Evolutionary conservation across 2,113 vertebrate species (phyloP).

Genomic region (Planiliza haematocheilus): DNA sequence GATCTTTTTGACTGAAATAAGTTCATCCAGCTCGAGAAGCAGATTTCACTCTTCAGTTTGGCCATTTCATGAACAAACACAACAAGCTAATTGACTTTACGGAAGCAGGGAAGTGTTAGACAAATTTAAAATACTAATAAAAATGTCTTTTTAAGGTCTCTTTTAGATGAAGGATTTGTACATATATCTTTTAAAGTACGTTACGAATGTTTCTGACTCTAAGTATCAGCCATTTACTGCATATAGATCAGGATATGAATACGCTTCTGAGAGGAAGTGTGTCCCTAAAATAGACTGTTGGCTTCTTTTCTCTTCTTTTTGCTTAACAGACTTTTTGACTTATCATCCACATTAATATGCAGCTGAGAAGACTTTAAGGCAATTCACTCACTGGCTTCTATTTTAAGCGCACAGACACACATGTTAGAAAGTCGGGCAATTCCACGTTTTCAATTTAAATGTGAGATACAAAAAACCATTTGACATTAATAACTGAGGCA

Average conservation of each 20-base stretch:
- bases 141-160: too few species aligned
- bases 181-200: too few species aligned
- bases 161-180: too few species aligned
- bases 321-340: constrained; percentile 20
- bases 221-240: constrained; percentile 5
- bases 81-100: not conserved
- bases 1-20: too few species aligned
- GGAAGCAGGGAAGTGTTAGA: not conserved
- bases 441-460: constrained; percentile 74
- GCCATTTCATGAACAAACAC: constrained; percentile 2
- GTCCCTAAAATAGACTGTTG: not conserved
- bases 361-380: constrained; percentile 31
- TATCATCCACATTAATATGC: constrained; percentile 41
- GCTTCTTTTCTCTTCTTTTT: constrained; percentile 9
- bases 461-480: constrained; percentile 60
- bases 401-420: constrained; percentile 16
- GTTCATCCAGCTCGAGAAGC: too few species aligned
- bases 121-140: not conserved
- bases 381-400: constrained; percentile 2
- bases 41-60: not conserved
- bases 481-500: constrained; percentile 61
- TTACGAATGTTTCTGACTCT: not conserved
- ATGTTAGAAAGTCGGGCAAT: constrained; percentile 59
- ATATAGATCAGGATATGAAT: not conserved
- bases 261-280: not conserved